A percentile compares a stretch with the other conserved stretches of the same genome.
Evolutionary conservation across 2,113 vertebrate species (phyloP).

Genomic region (Hypocryptadius cinnamomeus): DNA sequence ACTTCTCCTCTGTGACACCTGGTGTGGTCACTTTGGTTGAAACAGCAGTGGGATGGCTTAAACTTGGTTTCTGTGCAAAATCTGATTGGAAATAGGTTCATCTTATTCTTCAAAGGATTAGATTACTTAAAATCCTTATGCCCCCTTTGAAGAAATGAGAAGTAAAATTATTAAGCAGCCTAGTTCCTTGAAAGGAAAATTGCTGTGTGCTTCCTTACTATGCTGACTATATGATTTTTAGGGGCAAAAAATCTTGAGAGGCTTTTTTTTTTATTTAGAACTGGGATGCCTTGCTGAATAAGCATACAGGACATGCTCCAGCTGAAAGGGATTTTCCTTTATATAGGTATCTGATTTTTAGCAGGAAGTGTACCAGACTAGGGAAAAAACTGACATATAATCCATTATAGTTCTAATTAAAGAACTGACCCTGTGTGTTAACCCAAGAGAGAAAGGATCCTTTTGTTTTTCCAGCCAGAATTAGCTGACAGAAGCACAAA

Average conservation of each 20-base stretch:
- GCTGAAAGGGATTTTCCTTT: neutral
- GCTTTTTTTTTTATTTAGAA: neutral
- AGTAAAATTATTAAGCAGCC: neutral
- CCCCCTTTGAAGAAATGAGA: neutral
- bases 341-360: neutral
- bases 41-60: neutral
- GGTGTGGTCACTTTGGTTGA: neutral
- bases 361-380: neutral
- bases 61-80: neutral
- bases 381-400: neutral
- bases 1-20: neutral
- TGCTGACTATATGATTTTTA: neutral
- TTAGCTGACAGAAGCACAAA: neutral
- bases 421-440: neutral
- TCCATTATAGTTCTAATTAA: neutral
- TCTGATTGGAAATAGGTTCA: neutral
- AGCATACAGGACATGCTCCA: neutral
- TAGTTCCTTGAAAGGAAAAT: neutral
- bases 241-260: neutral
- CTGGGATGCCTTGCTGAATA: neutral
- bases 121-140: neutral
- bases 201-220: neutral
- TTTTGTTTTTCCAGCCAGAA: neutral
- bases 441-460: neutral
- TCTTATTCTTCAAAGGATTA: neutral